Evolutionary conservation across 2,113 vertebrate genomes (phyloP).

Genomic region (Delphinapterus leucas): DNA sequence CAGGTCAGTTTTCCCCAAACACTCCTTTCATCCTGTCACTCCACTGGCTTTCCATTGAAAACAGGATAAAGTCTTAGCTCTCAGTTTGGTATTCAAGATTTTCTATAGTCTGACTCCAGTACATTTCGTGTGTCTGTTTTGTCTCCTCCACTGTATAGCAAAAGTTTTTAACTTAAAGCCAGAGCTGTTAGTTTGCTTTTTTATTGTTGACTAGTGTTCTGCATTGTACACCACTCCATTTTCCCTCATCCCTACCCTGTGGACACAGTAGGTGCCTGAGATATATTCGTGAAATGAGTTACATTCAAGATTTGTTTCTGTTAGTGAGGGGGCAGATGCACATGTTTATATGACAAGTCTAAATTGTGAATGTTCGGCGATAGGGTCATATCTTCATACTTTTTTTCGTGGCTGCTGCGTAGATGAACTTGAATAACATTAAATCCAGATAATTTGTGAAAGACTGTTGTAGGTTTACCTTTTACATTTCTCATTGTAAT

Average conservation of each 20-base stretch:
- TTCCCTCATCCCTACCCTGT: neutral
- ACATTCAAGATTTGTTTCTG: neutral
- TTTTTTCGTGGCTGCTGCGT: neutral
- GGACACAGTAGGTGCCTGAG: neutral
- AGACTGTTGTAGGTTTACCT: neutral
- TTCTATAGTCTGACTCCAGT: neutral
- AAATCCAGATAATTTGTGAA: slow-evolving; percentile 19
- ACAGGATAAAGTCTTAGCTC: slow-evolving; percentile 13
- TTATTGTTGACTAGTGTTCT: neutral
- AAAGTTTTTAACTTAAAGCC: neutral
- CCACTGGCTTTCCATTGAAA: neutral
- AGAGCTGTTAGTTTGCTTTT: slow-evolving; percentile 19
- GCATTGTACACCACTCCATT: neutral
- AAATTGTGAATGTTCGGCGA: neutral
- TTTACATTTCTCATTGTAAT: slow-evolving; percentile 19
- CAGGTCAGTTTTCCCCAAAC: slow-evolving; percentile 28
- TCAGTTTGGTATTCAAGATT: slow-evolving; percentile 11
- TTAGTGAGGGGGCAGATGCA: neutral
- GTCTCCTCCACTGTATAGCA: neutral
- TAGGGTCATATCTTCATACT: neutral
- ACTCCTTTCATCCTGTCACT: slow-evolving; percentile 27
- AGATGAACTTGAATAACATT: neutral
- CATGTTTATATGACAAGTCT: neutral
- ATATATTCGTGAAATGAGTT: slow-evolving; percentile 22
- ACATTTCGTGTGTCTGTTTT: neutral